Evolutionary conservation across 1,140 invertebrate species (phyloP), one percentile per base, ranked within the genome.

Genomic region (Drosophila teissieri): DNA sequence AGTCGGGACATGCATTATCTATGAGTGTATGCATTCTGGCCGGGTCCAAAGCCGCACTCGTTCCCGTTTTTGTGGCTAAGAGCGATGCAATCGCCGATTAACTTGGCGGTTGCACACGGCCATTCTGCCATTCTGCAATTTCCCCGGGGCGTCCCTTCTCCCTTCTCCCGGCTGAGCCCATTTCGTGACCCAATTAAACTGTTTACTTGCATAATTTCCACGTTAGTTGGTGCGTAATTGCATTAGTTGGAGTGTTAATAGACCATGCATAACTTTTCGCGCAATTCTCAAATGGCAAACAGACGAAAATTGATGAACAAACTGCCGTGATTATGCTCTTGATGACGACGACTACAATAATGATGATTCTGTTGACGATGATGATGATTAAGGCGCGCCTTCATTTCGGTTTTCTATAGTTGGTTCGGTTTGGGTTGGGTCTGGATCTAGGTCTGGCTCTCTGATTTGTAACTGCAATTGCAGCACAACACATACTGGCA

Each of bases 141-240:
- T 56, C 40, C 40, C 58, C 44, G 31, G 19, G 31, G 19, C 11
- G 17, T 22, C 56, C 17, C 31, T 48, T 15, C 36, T 22, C 56
- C 17, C 31, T 48, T 15, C 36, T n/a, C 52, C 14, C 27, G 10
- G 24, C n/a, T 65, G 68, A 22, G 45, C 69, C 46, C 54, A 69
- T 74, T 74, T 74, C 15, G 58, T 74, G 83, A 83, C 83, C 83
- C 56, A 86, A 86, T 86, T 86, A 86, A 86, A 89, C 76, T 86
- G 84, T 86, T 86, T 86, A 86, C 83, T 86, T 88, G 83, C 83
- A 86, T 86, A 86, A 86, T 86, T 82, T 88, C 55, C 75, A 86
- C 72, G 79, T 86, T 88, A 83, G 79, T 77, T 83, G 62, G 63
- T 72, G 75, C 62, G 75, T 86, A 83, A 79, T 79, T 79, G 79